These are phyloP conservation scores for Centroberyx gerrardi DNA, from an alignment of 2,797 vertebrate species.

Conservation along the genomic window DNA sequence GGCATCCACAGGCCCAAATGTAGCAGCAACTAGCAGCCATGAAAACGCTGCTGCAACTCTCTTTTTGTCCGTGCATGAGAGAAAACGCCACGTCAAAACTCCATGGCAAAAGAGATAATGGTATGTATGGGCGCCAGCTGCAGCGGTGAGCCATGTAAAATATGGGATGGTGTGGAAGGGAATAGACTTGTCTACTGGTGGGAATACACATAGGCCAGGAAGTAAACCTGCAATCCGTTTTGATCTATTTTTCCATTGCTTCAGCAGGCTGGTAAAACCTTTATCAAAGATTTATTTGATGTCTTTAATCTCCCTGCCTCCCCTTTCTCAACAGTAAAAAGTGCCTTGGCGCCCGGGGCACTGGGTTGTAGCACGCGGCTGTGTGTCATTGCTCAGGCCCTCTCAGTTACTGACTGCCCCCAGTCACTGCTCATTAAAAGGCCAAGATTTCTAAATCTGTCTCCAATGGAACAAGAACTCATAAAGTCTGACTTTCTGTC, in stretches of 20 bases:
- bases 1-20: not conserved
- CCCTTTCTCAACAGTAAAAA: slow-evolving; percentile 31
- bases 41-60: no score
- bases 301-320: slow-evolving; percentile 33
- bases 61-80: not conserved
- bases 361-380: not conserved
- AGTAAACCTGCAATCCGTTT: slow-evolving; percentile 33
- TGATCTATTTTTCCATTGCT: slow-evolving; percentile 39
- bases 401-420: not conserved
- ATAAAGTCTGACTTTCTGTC: slow-evolving; percentile 25
- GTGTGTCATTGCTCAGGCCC: slow-evolving; percentile 25
- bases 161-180: not conserved
- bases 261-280: slow-evolving; percentile 33
- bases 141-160: not conserved
- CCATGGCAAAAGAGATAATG: no score
- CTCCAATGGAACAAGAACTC: slow-evolving; percentile 15
- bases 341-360: slow-evolving; percentile 10
- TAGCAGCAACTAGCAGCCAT: not conserved
- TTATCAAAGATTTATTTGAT: slow-evolving; percentile 59
- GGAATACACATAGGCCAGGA: not conserved
- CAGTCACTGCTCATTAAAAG: slow-evolving; percentile 31
- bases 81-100: not conserved
- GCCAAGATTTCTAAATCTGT: not conserved
- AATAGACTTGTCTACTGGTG: slow-evolving; percentile 12
- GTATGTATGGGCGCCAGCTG: not conserved